Base-by-base conservation (phyloP, 1,140 invertebrate species). In the Chionoecetes opilio region DNA sequence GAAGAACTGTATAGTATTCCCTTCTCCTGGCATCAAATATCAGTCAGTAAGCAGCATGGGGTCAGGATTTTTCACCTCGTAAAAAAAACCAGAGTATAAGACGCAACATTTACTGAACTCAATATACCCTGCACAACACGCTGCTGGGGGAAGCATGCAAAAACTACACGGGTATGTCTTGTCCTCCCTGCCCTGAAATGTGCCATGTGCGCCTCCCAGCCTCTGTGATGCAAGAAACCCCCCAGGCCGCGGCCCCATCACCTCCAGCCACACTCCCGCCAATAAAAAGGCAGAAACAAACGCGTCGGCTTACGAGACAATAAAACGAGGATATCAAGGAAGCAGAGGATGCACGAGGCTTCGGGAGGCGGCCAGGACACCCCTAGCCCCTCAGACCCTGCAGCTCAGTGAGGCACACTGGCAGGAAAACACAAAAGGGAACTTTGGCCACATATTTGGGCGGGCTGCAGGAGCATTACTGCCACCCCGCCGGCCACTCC, bases 371-470 rank as follows among this genome's bases (percentile, higher is more conserved):
- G n/a, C 63, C 63, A 75, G 63, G 21, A n/a, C 63, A 26, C 21
- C 63, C 63, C n/a, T n/a, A 75, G n/a, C 21, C 63, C n/a, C 9
- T 5, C 11, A 75, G 21, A 75, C 63, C 46, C 11, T 53, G 46
- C 46, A 53, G 46, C 82, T 35, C 21, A 17, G 85, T 14, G 31
- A 87, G 3, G 31, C 29, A 34, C 21, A 21, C 85, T 26, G 41
- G 35, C 37, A 38, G 35, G 37, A 89, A 41, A 89, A 41, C 37
- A 86, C 32, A 41, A 26, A 29, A 89, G 37, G n/a, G 41, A 63
- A 91, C 91, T 92, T 92, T 92, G 63, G 91, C 37, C 82, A 92
- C 91, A 92, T 85, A 84, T 92, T 37, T 92, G 91, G 91, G 21
- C 82, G 91, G 46, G 89, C 34, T 91, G 46, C 46, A 53, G 53